phyloP scores from a whole-genome alignment of 1,140 invertebrate genomes.

The Uloborus diversus region DNA sequence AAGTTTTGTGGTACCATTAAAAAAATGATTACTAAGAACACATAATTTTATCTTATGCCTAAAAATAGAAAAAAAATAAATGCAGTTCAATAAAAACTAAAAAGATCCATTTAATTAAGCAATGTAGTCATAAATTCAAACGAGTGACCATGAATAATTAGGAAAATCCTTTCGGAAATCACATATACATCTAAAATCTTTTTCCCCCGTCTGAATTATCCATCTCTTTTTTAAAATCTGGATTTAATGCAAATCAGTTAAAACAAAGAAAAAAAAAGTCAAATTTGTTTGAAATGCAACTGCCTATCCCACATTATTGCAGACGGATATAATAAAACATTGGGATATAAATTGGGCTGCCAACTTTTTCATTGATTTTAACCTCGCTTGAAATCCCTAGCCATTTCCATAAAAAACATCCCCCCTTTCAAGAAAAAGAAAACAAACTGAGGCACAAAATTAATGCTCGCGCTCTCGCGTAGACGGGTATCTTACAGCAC shows the following conservation, averaged over 20 bases:
- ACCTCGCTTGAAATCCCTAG: constrained; percentile 17
- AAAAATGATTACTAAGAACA: too few relatives aligned
- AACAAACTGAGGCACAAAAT: constrained; percentile 13
- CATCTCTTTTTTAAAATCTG: too few relatives aligned
- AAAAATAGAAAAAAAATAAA: too few relatives aligned
- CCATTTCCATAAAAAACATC: constrained; percentile 42
- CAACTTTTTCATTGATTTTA: constrained; percentile 49
- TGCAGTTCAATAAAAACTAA: too few relatives aligned
- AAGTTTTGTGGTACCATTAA: too few relatives aligned
- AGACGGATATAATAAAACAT: constrained; percentile 39
- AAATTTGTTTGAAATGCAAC: constrained; percentile 14
- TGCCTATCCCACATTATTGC: constrained; percentile 7
- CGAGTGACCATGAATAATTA: too few relatives aligned
- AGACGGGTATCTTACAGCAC: neutral
- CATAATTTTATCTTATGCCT: too few relatives aligned
- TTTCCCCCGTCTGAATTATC: too few relatives aligned
- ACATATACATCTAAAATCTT: too few relatives aligned
- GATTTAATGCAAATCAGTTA: neutral
- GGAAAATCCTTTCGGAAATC: too few relatives aligned
- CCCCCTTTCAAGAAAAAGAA: constrained; percentile 5
- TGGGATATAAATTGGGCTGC: constrained; percentile 45
- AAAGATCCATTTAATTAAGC: too few relatives aligned
- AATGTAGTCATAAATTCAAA: too few relatives aligned
- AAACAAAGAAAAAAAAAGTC: neutral
- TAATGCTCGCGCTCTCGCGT: constrained; percentile 34